Percentiles rank a stretch among this genome's conserved stretches.
phyloP scores from a whole-genome alignment of 2,888 invertebrate genomes.

The Papilio elwesi region DNA sequence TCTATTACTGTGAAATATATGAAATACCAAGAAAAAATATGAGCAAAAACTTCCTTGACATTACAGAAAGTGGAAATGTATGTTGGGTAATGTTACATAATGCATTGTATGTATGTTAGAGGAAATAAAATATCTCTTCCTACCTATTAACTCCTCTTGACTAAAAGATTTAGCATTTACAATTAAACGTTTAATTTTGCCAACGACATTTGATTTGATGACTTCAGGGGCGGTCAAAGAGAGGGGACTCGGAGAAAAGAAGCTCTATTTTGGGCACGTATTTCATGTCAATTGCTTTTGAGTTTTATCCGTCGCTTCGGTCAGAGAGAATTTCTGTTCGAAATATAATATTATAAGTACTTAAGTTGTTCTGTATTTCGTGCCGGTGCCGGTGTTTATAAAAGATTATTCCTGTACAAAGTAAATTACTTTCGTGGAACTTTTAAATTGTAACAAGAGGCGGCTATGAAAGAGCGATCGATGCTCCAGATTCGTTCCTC shows the following conservation, averaged over 20 bases:
- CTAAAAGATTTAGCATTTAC: background rate
- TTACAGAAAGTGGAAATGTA: too few relatives aligned
- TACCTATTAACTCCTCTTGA: background rate
- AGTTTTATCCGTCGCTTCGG: slow-evolving; percentile 28
- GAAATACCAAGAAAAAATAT: too few relatives aligned
- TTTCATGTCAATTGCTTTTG: slow-evolving; percentile 37
- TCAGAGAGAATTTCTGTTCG: slow-evolving; percentile 12
- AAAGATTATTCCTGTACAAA: slow-evolving; percentile 33
- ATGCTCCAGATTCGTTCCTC: slow-evolving; percentile 21
- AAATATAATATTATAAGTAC: slow-evolving; percentile 40
- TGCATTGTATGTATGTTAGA: background rate
- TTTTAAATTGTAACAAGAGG: slow-evolving; percentile 29
- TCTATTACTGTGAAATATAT: too few relatives aligned
- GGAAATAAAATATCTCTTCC: too few relatives aligned
- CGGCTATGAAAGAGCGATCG: slow-evolving; percentile 17
- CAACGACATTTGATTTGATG: slow-evolving; percentile 35
- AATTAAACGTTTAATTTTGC: slow-evolving; percentile 33
- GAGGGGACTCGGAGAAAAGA: slow-evolving; percentile 19
- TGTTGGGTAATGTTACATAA: background rate
- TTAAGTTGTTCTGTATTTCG: slow-evolving; percentile 35
- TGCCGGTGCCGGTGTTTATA: slow-evolving; percentile 38
- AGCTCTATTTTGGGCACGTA: slow-evolving; percentile 39
- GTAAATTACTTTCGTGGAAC: slow-evolving; percentile 31
- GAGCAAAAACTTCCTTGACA: too few relatives aligned
- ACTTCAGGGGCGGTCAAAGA: slow-evolving; percentile 31